phyloP scores from a whole-genome alignment of 2,113 vertebrate species.

The Lontra canadensis region DNA sequence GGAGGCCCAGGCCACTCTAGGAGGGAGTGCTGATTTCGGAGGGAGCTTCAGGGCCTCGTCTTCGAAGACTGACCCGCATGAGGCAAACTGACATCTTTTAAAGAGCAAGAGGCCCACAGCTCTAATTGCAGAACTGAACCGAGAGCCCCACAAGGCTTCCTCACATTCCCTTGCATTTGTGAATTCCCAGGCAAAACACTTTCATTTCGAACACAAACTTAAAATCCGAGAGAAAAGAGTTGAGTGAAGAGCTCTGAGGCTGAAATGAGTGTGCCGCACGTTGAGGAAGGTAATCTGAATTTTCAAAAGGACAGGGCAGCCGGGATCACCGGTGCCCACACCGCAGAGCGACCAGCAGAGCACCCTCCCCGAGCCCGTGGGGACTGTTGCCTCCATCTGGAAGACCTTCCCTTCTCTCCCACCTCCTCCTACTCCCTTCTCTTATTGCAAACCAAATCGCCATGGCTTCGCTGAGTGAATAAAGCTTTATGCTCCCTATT shows the following conservation, averaged over 20 bases:
- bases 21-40: not conserved
- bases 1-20: rapidly evolving
- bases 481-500: not conserved
- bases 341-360: not conserved
- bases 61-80: not conserved
- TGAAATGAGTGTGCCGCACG: rapidly evolving
- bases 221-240: not conserved
- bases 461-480: too few relatives aligned
- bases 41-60: not conserved
- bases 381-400: not conserved
- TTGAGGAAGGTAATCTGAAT: not conserved
- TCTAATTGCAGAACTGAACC: not conserved
- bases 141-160: rapidly evolving
- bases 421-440: too few relatives aligned
- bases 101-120: not conserved
- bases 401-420: not conserved
- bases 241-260: not conserved
- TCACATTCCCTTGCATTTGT: not conserved
- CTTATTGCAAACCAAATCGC: not conserved
- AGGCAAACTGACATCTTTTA: not conserved
- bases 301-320: not conserved
- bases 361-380: too few relatives aligned
- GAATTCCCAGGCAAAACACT: not conserved
- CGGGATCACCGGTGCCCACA: rapidly evolving
- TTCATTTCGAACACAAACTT: not conserved